Percentiles rank a stretch among this genome's conserved stretches.
Conservation (phyloP, 1,140 invertebrate species). For the Chymomyza costata region DNA sequence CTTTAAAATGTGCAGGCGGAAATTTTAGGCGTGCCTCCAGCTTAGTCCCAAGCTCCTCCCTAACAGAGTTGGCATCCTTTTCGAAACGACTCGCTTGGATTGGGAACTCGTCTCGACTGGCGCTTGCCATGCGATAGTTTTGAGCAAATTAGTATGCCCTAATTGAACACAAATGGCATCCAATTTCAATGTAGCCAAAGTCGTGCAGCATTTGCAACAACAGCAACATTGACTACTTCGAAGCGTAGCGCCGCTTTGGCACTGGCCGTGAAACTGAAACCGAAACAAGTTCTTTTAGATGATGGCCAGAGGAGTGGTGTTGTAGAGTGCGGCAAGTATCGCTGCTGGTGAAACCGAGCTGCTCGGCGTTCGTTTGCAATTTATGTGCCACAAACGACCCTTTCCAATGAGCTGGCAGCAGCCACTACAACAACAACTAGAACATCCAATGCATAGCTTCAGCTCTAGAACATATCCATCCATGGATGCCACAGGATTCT, state of each 20-base stretch:
- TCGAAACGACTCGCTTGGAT: too few relatives aligned
- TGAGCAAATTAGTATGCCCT: slow-evolving; percentile 66
- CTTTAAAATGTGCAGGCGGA: slow-evolving; percentile 15
- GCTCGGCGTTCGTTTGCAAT: slow-evolving; percentile 60
- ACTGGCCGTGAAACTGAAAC: slow-evolving; percentile 48
- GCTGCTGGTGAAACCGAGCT: slow-evolving; percentile 7
- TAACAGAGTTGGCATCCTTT: background rate
- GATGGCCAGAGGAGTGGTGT: slow-evolving; percentile 11
- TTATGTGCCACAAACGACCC: slow-evolving; percentile 57
- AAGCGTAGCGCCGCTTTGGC: slow-evolving; percentile 6
- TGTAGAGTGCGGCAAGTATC: slow-evolving; percentile 3
- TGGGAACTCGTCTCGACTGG: too few relatives aligned
- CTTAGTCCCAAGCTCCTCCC: slow-evolving; percentile 4
- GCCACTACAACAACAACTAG: background rate
- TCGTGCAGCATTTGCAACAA: background rate
- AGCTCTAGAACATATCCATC: too few relatives aligned
- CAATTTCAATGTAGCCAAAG: slow-evolving; percentile 54
- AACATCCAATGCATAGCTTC: too few relatives aligned
- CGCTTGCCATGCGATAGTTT: slow-evolving; percentile 13
- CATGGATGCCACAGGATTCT: too few relatives aligned
- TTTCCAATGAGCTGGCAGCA: background rate
- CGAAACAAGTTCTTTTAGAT: slow-evolving; percentile 15
- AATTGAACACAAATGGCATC: slow-evolving; percentile 71
- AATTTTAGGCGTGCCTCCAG: too few relatives aligned
- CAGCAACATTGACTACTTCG: background rate